A percentile compares a stretch with the other conserved stretches of the same genome.
phyloP scores from a whole-genome alignment of 2,113 vertebrate genomes.

The Triplophysa dalaica region DNA sequence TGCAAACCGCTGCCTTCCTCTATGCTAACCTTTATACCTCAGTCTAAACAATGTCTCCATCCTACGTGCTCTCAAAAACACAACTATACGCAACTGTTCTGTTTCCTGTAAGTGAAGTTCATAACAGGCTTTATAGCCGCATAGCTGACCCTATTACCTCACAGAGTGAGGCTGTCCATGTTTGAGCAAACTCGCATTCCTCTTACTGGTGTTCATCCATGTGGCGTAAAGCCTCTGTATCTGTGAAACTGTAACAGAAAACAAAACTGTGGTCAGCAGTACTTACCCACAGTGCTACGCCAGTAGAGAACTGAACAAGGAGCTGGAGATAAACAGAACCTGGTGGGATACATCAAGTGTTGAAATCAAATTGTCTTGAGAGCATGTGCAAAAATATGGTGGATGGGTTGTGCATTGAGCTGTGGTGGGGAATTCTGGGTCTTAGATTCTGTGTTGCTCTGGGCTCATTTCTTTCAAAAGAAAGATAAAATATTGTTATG shows the following conservation, averaged over 20 bases:
- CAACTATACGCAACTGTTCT: neutral
- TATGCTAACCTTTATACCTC: conserved; percentile 27
- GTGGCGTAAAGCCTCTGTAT: conserved; percentile 13
- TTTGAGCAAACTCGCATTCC: conserved; percentile 6
- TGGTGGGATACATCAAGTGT: neutral
- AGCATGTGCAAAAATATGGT: neutral
- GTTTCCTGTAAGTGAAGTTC: conserved; percentile 30
- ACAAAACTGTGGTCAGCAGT: conserved; percentile 13
- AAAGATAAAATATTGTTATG: too few relatives aligned
- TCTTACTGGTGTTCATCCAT: conserved; percentile 36
- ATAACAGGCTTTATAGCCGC: neutral
- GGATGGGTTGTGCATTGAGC: neutral
- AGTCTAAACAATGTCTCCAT: conserved; percentile 29
- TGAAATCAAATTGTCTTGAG: neutral
- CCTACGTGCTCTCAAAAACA: conserved; percentile 28
- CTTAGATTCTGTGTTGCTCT: too few relatives aligned
- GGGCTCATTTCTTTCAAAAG: too few relatives aligned
- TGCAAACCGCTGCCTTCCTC: conserved; percentile 24
- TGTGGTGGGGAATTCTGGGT: too few relatives aligned
- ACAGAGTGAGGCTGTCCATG: conserved; percentile 2
- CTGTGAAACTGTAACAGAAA: conserved; percentile 31
- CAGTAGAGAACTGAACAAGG: neutral
- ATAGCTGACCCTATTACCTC: conserved; percentile 23
- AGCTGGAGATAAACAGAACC: conserved; percentile 6
- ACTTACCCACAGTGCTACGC: conserved; percentile 11